Conservation (phyloP, 2,888 invertebrate genomes). For the Pomacea canaliculata region DNA sequence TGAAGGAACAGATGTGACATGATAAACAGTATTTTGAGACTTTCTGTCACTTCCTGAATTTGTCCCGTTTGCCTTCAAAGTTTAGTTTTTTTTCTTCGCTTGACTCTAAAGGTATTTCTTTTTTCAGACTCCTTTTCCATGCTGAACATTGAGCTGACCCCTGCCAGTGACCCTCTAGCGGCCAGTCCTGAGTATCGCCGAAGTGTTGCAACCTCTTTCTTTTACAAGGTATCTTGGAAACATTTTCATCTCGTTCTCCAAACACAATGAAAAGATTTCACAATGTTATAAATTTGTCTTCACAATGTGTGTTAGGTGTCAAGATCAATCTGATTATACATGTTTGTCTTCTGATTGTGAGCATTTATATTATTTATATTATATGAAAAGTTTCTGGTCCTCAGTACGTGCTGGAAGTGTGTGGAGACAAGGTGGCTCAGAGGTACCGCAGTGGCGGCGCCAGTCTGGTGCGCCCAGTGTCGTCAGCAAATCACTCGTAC, state of each 20-base stretch:
- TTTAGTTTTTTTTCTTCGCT: no score
- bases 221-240: constrained; percentile 72
- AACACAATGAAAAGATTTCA: constrained; percentile 65
- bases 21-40: no score
- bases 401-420: constrained; percentile 56
- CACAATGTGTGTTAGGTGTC: no score
- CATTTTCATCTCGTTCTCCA: no score
- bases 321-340: no score
- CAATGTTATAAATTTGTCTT: neutral
- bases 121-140: no score
- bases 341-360: no score
- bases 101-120: no score
- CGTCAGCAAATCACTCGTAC: constrained; percentile 79
- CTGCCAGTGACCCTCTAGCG: constrained; percentile 78
- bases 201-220: constrained; percentile 79
- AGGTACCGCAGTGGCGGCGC: constrained; percentile 48
- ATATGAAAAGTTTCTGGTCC: constrained; percentile 3
- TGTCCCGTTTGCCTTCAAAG: no score
- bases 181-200: constrained; percentile 80
- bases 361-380: neutral
- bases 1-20: no score
- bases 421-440: constrained; percentile 40
- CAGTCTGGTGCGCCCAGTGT: constrained; percentile 73
- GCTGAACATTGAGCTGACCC: constrained; percentile 74
- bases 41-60: no score